phyloP scores from a whole-genome alignment of 2,113 vertebrate species.

The Nibea coibor region DNA sequence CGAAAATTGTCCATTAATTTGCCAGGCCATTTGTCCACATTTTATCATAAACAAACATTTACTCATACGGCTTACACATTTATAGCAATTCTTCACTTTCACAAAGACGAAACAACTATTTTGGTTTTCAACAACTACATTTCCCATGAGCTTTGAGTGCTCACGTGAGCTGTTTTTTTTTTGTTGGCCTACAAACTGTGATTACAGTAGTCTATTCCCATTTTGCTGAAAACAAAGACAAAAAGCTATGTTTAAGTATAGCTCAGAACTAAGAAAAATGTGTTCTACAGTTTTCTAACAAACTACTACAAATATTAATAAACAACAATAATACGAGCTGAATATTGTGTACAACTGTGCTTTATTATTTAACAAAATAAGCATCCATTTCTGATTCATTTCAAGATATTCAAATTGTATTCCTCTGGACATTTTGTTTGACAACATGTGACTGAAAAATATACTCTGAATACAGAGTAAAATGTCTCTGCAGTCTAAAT shows the following conservation, averaged over 20 bases:
- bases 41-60: too few species aligned
- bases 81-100: background rate
- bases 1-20: background rate
- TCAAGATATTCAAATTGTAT: background rate
- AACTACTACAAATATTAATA: background rate
- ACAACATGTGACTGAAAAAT: conserved; percentile 30
- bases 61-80: too few species aligned
- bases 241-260: background rate
- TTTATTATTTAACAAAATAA: conserved; percentile 52
- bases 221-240: background rate
- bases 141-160: too few species aligned
- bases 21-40: too few species aligned
- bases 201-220: background rate
- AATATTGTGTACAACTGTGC: background rate
- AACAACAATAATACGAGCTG: background rate
- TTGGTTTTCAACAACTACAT: too few species aligned
- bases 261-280: background rate
- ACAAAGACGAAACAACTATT: background rate
- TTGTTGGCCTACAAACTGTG: too few species aligned
- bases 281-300: background rate
- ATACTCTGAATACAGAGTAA: conserved; percentile 25
- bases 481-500: background rate
- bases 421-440: conserved; percentile 16
- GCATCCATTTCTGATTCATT: background rate
- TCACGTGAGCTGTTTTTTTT: too few species aligned